Evolutionary conservation across 2,113 vertebrate species (phyloP).

Genomic region (Microtus oregoni): DNA sequence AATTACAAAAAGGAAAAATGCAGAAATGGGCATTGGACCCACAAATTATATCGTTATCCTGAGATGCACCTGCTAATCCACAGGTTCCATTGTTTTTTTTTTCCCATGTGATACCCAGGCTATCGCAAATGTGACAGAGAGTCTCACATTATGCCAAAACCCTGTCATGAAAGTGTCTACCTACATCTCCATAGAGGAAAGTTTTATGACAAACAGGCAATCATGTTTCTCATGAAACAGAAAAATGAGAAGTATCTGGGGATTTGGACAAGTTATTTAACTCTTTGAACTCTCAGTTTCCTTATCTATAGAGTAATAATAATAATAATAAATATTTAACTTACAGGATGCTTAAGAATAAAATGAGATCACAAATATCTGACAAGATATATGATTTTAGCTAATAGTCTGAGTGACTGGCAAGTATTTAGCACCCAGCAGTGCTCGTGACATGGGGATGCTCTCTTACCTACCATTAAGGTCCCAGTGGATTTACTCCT

Average conservation of each 20-base stretch:
- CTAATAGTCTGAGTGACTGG: not conserved
- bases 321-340: not conserved
- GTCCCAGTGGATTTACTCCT: not conserved
- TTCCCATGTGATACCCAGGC: not conserved
- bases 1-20: not conserved
- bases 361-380: not conserved
- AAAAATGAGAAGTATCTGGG: not conserved
- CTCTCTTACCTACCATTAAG: not conserved
- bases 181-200: not conserved
- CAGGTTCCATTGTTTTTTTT: not conserved
- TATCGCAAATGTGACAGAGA: not conserved
- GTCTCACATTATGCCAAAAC: not conserved
- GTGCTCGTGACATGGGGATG: not conserved
- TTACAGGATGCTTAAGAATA: not conserved
- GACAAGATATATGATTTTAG: not conserved
- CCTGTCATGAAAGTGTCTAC: not conserved
- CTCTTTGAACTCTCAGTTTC: not conserved
- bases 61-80: not conserved
- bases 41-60: not conserved
- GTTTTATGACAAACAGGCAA: not conserved
- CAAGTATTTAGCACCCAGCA: not conserved
- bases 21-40: not conserved
- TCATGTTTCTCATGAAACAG: not conserved
- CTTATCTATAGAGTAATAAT: not conserved
- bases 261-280: not conserved